Percentiles rank a stretch among this genome's conserved stretches.
These are phyloP conservation scores for Druon quercuslanigerum DNA, from an alignment of 1,140 invertebrate genomes.

Conservation along the genomic window DNA sequence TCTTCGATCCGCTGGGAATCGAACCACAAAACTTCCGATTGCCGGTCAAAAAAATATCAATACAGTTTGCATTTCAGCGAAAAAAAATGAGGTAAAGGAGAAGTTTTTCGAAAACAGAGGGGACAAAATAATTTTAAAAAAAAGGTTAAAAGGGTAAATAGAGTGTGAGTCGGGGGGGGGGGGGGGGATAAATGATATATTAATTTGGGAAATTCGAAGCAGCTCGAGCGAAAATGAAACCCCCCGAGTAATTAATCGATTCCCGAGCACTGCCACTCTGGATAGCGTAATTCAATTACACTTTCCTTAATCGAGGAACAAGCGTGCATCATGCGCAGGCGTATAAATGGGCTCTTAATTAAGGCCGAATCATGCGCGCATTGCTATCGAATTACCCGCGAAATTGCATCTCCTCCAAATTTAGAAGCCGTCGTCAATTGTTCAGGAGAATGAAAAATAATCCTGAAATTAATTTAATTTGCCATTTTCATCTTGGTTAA, in stretches of 20 bases:
- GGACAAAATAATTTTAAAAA: too few species aligned
- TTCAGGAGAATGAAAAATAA: background rate
- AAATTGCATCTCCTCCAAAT: conserved; percentile 1
- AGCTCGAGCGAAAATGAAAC: background rate
- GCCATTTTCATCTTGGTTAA: too few species aligned
- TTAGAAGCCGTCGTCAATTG: background rate
- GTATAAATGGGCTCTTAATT: conserved; percentile 8
- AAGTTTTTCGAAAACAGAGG: too few species aligned
- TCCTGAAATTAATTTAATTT: background rate
- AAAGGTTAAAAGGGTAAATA: too few species aligned
- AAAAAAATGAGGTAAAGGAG: too few species aligned
- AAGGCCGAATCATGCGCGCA: conserved; percentile 4
- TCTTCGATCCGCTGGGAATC: too few species aligned
- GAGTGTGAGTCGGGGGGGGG: too few species aligned
- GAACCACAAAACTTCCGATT: too few species aligned
- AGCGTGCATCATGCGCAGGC: background rate
- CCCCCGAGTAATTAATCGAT: background rate
- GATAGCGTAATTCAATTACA: conserved; percentile 14
- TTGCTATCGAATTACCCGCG: conserved; percentile 4
- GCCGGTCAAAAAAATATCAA: too few species aligned
- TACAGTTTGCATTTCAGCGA: too few species aligned
- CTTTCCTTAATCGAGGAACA: conserved; percentile 13
- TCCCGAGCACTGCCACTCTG: background rate
- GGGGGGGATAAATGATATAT: background rate
- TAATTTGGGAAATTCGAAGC: background rate